A percentile compares a stretch with the other conserved stretches of the same genome.
Conservation (phyloP, 2,113 vertebrate species). For the Heloderma charlesbogerti region DNA sequence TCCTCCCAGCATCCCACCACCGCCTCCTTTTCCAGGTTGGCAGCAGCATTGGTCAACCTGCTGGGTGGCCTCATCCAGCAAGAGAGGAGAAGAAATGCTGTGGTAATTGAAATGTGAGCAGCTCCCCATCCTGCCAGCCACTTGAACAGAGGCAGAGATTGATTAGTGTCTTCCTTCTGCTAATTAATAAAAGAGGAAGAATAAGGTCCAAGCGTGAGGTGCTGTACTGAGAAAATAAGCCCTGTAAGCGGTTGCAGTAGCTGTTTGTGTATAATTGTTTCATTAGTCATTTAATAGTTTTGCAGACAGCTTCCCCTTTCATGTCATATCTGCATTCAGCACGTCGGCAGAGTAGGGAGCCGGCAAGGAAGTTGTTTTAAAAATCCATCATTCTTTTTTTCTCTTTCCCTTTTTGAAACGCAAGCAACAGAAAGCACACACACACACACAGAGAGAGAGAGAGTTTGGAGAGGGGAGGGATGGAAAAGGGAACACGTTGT, state of each 20-base stretch:
- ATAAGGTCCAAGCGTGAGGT: constrained; percentile 33
- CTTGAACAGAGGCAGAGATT: constrained; percentile 52
- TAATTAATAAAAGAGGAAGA: constrained; percentile 69
- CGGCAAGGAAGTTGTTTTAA: constrained; percentile 54
- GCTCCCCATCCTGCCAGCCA: constrained; percentile 26
- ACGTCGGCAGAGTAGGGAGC: constrained; percentile 39
- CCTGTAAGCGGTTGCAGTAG: constrained; percentile 61
- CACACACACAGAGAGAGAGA: constrained; percentile 27
- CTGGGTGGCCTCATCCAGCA: not conserved
- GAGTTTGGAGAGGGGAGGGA: constrained; percentile 11
- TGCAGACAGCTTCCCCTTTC: constrained; percentile 70
- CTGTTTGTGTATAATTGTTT: constrained; percentile 72
- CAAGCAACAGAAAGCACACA: constrained; percentile 34
- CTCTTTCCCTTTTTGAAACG: constrained; percentile 26
- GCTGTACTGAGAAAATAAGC: constrained; percentile 54
- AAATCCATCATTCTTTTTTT: constrained; percentile 54
- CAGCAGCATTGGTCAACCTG: not conserved
- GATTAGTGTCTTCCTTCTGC: constrained; percentile 60
- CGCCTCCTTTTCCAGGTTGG: not conserved
- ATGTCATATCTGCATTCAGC: constrained; percentile 54
- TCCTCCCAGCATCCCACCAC: no score
- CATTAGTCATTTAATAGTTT: constrained; percentile 71
- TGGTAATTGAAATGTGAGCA: constrained; percentile 64
- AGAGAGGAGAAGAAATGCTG: constrained; percentile 17
- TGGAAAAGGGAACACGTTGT: constrained; percentile 42